Evolutionary conservation across 35 echinoderm and acorn worm genomes (phyloP).

Genomic region (Eucidaris tribuloides): DNA sequence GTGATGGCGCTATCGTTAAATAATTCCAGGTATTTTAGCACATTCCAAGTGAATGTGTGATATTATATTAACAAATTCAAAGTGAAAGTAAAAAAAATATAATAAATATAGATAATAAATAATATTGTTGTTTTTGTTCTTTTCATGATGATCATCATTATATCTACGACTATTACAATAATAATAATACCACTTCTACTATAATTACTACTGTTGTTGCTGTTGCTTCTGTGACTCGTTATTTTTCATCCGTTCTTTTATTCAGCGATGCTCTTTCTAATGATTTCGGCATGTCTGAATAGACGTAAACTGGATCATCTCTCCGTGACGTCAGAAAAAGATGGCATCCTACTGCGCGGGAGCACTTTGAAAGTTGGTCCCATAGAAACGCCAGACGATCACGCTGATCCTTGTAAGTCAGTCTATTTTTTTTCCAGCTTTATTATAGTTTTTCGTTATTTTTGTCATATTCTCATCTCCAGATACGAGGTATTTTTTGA

Average conservation of each 20-base stretch:
- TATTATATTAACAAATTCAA: too few relatives aligned
- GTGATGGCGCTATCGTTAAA: too few relatives aligned
- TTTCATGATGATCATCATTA: too few relatives aligned
- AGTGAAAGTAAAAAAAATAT: background rate
- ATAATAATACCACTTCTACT: background rate
- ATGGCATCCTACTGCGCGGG: background rate
- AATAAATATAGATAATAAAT: background rate
- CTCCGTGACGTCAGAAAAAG: background rate
- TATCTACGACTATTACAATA: too few relatives aligned
- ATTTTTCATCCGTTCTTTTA: too few relatives aligned
- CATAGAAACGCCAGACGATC: background rate
- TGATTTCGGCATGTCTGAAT: background rate
- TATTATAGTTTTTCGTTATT: too few relatives aligned
- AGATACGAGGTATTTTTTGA: too few relatives aligned
- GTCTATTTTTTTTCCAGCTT: too few relatives aligned
- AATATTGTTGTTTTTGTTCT: background rate
- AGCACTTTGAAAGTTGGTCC: background rate
- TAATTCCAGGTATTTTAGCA: too few relatives aligned
- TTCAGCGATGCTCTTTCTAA: background rate
- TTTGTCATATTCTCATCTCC: too few relatives aligned
- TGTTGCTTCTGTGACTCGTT: background rate
- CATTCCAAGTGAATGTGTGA: too few relatives aligned
- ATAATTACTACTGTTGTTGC: background rate
- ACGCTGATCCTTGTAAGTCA: background rate
- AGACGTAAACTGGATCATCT: background rate